Conservation (phyloP, 2,888 invertebrate genomes). For the Poecilus cupreus region DNA sequence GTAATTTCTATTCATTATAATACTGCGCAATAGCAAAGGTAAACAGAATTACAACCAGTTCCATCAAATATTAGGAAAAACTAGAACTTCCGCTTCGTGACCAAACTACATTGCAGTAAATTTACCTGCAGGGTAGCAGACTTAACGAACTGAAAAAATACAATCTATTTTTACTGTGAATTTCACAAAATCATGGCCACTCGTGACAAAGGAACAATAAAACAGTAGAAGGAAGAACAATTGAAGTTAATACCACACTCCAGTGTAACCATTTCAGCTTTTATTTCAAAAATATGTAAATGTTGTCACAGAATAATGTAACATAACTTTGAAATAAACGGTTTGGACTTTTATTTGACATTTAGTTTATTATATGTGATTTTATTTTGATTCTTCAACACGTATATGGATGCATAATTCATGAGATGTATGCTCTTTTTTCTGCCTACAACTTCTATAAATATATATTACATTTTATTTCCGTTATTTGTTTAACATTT, state of each 20-base stretch:
- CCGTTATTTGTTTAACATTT: too few species aligned
- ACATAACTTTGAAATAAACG: neutral
- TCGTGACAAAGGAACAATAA: slow-evolving; percentile 8
- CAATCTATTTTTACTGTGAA: neutral
- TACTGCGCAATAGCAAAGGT: too few species aligned
- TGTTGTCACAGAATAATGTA: neutral
- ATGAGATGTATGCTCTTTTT: neutral
- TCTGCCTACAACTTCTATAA: neutral
- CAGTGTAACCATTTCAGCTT: neutral
- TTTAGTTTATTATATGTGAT: slow-evolving; percentile 8
- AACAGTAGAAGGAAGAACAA: neutral
- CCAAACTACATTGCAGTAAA: neutral
- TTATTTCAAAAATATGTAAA: slow-evolving; percentile 35
- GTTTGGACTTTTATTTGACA: neutral
- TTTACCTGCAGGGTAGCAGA: neutral
- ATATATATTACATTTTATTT: too few species aligned
- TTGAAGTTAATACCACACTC: neutral
- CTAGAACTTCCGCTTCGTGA: neutral
- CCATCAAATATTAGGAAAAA: too few species aligned
- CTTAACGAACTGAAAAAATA: slow-evolving; percentile 28
- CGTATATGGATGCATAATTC: neutral
- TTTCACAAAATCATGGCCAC: neutral
- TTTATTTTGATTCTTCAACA: neutral
- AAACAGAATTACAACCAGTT: too few species aligned
- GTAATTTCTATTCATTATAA: too few species aligned